Conservation (phyloP, 2,888 invertebrate species). For the Plusia festucae region DNA sequence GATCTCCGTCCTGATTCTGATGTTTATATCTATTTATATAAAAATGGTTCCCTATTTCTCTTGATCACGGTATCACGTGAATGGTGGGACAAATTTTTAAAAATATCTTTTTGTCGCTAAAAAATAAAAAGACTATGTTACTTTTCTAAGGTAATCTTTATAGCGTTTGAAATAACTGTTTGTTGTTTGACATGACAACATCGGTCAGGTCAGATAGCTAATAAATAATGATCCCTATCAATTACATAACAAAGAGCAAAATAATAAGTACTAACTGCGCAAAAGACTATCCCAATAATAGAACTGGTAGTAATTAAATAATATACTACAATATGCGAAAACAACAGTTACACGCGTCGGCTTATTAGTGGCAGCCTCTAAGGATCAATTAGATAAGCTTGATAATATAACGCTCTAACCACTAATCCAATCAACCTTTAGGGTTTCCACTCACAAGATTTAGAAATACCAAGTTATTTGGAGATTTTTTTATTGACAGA, state of each 20-base stretch:
- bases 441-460: neutral
- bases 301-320: neutral
- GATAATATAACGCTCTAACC: slow-evolving; percentile 5
- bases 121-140: too few relatives aligned
- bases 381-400: slow-evolving; percentile 5
- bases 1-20: too few relatives aligned
- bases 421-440: slow-evolving; percentile 6
- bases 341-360: slow-evolving; percentile 1
- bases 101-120: too few relatives aligned
- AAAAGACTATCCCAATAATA: neutral
- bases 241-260: neutral
- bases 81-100: too few relatives aligned
- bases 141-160: too few relatives aligned
- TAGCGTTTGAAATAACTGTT: too few relatives aligned
- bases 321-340: neutral
- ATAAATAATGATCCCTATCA: too few relatives aligned
- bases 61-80: too few relatives aligned
- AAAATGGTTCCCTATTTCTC: too few relatives aligned
- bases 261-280: neutral
- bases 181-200: too few relatives aligned
- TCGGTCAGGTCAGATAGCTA: too few relatives aligned
- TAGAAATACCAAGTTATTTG: neutral
- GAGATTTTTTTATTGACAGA: neutral
- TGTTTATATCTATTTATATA: too few relatives aligned
- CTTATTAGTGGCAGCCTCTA: neutral